Conservation (phyloP, 2,888 invertebrate genomes). For the Apodemia mormo region DNA sequence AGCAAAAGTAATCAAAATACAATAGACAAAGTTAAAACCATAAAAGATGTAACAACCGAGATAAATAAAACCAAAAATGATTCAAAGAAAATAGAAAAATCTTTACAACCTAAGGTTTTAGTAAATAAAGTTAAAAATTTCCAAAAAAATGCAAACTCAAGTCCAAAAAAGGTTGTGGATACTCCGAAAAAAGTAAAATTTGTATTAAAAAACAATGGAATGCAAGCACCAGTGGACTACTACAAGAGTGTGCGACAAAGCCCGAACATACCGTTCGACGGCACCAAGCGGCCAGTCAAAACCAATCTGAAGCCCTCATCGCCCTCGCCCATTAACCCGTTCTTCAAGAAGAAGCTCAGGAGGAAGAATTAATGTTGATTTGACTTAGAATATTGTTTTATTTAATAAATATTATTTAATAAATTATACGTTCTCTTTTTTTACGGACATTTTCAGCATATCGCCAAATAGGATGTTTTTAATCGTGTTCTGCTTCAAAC, state of each 20-base stretch:
- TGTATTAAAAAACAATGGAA: conserved; percentile 85
- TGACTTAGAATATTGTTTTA: conserved; percentile 19
- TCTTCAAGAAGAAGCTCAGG: conserved; percentile 80
- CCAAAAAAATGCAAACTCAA: conserved; percentile 42
- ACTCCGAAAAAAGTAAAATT: conserved; percentile 87
- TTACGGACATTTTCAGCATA: too few relatives aligned
- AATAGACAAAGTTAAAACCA: conserved; percentile 23
- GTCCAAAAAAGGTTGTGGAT: conserved; percentile 41
- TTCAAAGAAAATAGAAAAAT: conserved; percentile 18
- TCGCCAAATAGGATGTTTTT: too few relatives aligned
- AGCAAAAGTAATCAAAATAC: conserved; percentile 13
- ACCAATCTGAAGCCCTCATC: conserved; percentile 87
- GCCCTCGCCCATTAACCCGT: conserved; percentile 89
- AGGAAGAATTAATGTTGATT: conserved; percentile 19
- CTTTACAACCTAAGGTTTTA: conserved; percentile 38
- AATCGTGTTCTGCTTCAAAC: too few relatives aligned
- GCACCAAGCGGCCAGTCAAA: conserved; percentile 84
- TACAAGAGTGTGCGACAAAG: conserved; percentile 85
- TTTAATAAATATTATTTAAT: conserved; percentile 14
- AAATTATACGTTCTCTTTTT: neutral
- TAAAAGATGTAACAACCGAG: conserved; percentile 30
- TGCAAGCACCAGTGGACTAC: conserved; percentile 88
- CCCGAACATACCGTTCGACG: conserved; percentile 89
- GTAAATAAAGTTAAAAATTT: conserved; percentile 58
- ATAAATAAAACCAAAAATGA: conserved; percentile 32